Evolutionary conservation across 2,797 vertebrate species (phyloP).

Genomic region (Gadopsis bispinosus): DNA sequence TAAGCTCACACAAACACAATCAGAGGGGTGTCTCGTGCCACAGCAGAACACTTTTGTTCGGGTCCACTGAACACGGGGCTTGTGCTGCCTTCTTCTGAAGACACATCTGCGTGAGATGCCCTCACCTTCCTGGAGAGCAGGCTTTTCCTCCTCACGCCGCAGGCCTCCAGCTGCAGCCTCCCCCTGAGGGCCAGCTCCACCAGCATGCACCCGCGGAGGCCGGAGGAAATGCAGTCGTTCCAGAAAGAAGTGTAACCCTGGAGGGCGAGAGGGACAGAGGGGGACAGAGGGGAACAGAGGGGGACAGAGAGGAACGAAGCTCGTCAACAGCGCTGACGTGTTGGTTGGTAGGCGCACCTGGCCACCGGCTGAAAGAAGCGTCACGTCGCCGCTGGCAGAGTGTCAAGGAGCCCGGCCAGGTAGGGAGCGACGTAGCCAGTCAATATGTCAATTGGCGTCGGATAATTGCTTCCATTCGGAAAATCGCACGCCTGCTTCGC

Average conservation of each 20-base stretch:
- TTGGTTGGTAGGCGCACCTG: constrained; percentile 10
- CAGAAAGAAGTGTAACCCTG: constrained; percentile 99
- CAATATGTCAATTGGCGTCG: no score
- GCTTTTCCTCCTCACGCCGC: constrained; percentile 96
- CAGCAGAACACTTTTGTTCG: neutral
- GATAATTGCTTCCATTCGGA: neutral
- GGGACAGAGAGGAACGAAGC: neutral
- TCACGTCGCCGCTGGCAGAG: constrained; percentile 23
- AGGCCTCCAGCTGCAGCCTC: constrained; percentile 92
- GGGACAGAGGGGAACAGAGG: neutral
- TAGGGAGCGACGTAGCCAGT: constrained; percentile 1
- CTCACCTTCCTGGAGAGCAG: constrained; percentile 94
- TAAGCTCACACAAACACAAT: neutral
- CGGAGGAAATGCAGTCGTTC: constrained; percentile 99
- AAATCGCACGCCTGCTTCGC: neutral
- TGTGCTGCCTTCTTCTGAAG: no score
- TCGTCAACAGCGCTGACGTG: constrained; percentile 75
- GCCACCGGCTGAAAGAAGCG: neutral
- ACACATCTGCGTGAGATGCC: neutral
- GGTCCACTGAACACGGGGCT: neutral
- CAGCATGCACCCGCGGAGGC: constrained; percentile 96
- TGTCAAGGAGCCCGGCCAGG: constrained; percentile 34
- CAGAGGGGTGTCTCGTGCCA: neutral
- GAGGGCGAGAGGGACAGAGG: neutral
- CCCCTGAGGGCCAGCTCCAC: constrained; percentile 95